Base-by-base conservation (phyloP, 2,797 vertebrate species). In the Spea hammondii region DNA sequence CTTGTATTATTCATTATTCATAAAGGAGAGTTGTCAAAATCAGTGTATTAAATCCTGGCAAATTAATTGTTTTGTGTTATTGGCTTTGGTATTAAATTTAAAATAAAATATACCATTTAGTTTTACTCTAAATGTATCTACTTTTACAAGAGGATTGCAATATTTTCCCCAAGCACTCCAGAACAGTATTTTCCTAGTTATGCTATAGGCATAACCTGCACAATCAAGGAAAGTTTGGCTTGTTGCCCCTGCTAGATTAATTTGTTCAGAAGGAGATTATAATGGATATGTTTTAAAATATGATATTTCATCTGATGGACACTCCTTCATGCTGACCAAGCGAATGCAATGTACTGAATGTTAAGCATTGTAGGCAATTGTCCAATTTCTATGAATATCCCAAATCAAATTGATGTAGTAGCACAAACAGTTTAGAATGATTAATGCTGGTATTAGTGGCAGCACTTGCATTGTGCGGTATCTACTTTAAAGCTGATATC, bases 361-460 rank as follows among this genome's bases (percentile, higher is more conserved):
- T 53, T 69, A 79, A 74, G 70, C 77, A 68, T 32, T 68, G 4
- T 66, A 79, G 77, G 77, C 70, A 79, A 46, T 60, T 65, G 68
- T 74, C 70, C 70, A 79, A 65, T 74, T 17, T 68, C 47, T 79
- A 74, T 74, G 78, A 79, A 74, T 74, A 74, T 68, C 70, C 62
- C 46, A 73, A 14, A 68, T 79, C n/a, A 73, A 67, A 79, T 67
- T 65, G 55, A 47, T 14, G 46, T 55, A 77, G 48, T 17, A 71
- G 7, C 11, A 70, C 67, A 59, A 74, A 51, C 48, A 51, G 64
- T 47, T 76, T 49, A 8, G 32, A 66, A 48, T 51, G 54, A 76
- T 69, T n/a, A 49, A 60, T 50, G 46, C 74, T 48, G 9, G 53
- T 48, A 13, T 54, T 12, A 76, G 14, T 68, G 12, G 65, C 47